Base-by-base conservation (phyloP, 2,888 invertebrate genomes). In the Andrena hattorfiana region DNA sequence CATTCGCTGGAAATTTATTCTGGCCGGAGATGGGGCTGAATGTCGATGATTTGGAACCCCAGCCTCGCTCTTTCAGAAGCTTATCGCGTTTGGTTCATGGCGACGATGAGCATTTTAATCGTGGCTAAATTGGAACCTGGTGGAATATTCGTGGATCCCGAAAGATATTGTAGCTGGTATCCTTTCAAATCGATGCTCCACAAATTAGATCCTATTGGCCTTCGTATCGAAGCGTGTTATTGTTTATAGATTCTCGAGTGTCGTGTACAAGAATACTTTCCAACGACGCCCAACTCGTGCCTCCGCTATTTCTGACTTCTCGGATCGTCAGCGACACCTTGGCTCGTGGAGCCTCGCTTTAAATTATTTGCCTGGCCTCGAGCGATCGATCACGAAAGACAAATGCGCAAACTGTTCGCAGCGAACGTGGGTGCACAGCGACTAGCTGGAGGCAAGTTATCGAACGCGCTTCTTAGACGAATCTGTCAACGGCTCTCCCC, bases 341-440 rank as follows among this genome's bases (percentile, higher is more conserved):
- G n/a, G n/a, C 32, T 7, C 20, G 32, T 4, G 10, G 7, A 62
- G 32, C 20, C 20, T 8, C 54, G 51, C 42, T 76, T 70, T 70
- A 42, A 70, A 76, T 63, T 51, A 70, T 70, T 35, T 62, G 20
- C n/a, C 51, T 2, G 16, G 26, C n/a, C 30, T 28, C 60, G 26
- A 42, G 23, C n/a, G 51, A 51, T 69, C 68, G 48, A 68, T 78
- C 68, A 54, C 42, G 5, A n/a, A 48, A 54, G 78, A 78, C 54
- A 63, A 74, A 78, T 62, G 42, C 51, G 6, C 6, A 5, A 51
- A 30, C 13, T 67, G 51, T 42, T 42, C 26, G 32, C 67, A 78
- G 56, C 54, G 54, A 68, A 26, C 28, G 48, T 54, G 54, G 32
- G 56, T 49, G 26, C 56, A 77, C 48, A 3, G 20, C 1, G 32